Evolutionary conservation across 1,140 invertebrate species (phyloP).

Genomic region (Dryas iulia): DNA sequence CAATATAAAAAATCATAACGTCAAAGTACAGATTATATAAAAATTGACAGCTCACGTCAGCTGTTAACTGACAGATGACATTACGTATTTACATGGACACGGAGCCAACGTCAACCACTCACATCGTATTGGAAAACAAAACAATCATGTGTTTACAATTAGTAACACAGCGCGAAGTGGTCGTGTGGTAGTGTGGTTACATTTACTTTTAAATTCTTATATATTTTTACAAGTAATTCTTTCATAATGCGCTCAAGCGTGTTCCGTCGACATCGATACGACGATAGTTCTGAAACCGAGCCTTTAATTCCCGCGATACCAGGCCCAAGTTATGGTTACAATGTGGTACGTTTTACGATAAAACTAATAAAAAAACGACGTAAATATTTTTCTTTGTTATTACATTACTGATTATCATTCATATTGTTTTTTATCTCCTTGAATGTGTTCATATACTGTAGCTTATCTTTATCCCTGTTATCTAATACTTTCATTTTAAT

Average conservation of each 20-base stretch:
- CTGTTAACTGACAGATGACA: not conserved
- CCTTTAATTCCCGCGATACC: conserved; percentile 39
- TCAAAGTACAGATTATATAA: too few species aligned
- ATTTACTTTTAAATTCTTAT: not conserved
- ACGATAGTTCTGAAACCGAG: conserved; percentile 39
- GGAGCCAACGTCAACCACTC: not conserved
- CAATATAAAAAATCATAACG: not conserved
- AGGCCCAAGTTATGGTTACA: conserved; percentile 30
- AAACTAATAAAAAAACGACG: too few species aligned
- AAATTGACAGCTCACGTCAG: not conserved
- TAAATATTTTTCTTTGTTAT: not conserved
- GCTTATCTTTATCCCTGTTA: not conserved
- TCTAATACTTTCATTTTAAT: not conserved
- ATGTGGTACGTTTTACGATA: conserved; percentile 13
- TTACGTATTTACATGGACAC: not conserved
- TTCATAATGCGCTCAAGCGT: conserved; percentile 32
- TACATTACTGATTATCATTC: not conserved
- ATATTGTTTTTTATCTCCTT: not conserved
- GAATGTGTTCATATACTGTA: not conserved
- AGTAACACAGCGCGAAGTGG: not conserved
- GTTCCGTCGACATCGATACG: conserved; percentile 26
- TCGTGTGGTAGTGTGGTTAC: not conserved
- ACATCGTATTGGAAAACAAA: not conserved
- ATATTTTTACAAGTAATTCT: not conserved
- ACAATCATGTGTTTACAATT: not conserved